Evolutionary conservation across 2,888 invertebrate genomes (phyloP), one percentile per base, ranked within the genome.

Genomic region (Netelia melanura): DNA sequence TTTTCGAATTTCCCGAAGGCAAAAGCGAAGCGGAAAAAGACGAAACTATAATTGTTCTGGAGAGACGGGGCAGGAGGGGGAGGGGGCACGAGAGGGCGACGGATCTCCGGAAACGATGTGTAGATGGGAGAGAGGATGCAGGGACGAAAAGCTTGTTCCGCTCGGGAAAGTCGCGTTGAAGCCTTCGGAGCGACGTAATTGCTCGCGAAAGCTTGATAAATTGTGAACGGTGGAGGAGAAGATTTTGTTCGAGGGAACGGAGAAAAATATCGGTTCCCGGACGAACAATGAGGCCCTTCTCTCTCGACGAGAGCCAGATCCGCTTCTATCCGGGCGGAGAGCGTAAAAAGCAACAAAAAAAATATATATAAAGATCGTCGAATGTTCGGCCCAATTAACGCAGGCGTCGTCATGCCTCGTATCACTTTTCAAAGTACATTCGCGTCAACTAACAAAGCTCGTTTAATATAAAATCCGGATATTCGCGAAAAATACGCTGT

Each of bases 131-230:
- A 21, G 61, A 61, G 38, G 38, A 38, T 38, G 38, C 38, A 38
- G 38, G 38, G 38, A 38, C 38, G 38, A 38, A 75, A 71, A 81
- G 70, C 64, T 71, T 78, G 72, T 78, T 81, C 54, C 64, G 54
- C 64, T 70, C 56, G 78, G 72, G 75, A 75, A 78, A 81, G 58
- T 81, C 70, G 64, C 44, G 79, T 78, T 23, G 79, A 71, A 82
- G 75, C 74, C 58, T 71, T 25, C 78, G 71, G 78, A 54, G 65
- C 56, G 56, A 71, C 52, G 70, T 82, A 85, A 85, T 85, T 82
- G 85, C 79, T 79, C 81, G 43, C 61, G 79, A 76, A 76, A 82
- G 82, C 79, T 78, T 75, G 82, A 80, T 85, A 54, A 82, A 85
- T 79, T 74, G 64, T 21, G 25, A 56, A 67, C 44, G 17, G 6